phyloP scores from a whole-genome alignment of 2,888 invertebrate species.

The Eupithecia dodoneata region DNA sequence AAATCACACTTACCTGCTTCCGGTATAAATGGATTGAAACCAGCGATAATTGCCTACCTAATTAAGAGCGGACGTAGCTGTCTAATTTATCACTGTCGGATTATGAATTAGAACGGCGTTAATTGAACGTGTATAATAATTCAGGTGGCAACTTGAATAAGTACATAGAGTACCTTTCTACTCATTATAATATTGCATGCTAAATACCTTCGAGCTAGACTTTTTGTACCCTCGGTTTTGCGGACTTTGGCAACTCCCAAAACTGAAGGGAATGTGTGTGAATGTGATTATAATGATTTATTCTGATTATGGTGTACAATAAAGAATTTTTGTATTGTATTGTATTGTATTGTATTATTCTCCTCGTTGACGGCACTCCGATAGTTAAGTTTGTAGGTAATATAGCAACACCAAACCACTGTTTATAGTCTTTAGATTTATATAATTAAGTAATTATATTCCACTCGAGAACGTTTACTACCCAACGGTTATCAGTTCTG shows the following conservation, averaged over 20 bases:
- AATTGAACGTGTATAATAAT: conserved; percentile 82
- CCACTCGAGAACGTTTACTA: too few relatives aligned
- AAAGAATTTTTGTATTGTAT: too few relatives aligned
- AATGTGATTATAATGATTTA: not conserved
- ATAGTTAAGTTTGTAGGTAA: too few relatives aligned
- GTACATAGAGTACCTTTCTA: not conserved
- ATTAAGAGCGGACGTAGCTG: conserved; percentile 76
- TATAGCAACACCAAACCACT: too few relatives aligned
- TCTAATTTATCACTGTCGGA: conserved; percentile 83
- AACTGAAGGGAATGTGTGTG: not conserved
- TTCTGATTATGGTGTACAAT: too few relatives aligned
- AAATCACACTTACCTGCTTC: conserved; percentile 78
- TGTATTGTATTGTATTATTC: too few relatives aligned
- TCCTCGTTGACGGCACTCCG: too few relatives aligned
- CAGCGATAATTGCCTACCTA: conserved; percentile 82
- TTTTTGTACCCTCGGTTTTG: not conserved
- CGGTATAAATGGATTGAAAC: conserved; percentile 81
- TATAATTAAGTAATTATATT: too few relatives aligned
- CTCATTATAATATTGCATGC: not conserved
- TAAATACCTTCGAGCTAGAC: not conserved
- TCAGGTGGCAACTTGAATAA: conserved; percentile 58
- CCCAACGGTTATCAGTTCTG: too few relatives aligned
- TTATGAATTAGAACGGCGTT: conserved; percentile 82
- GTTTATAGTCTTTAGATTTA: too few relatives aligned
- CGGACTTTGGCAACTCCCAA: not conserved